These are phyloP conservation scores for Trileptium ribeirensis DNA, from an alignment of 2,888 invertebrate genomes.

Conservation along the genomic window DNA sequence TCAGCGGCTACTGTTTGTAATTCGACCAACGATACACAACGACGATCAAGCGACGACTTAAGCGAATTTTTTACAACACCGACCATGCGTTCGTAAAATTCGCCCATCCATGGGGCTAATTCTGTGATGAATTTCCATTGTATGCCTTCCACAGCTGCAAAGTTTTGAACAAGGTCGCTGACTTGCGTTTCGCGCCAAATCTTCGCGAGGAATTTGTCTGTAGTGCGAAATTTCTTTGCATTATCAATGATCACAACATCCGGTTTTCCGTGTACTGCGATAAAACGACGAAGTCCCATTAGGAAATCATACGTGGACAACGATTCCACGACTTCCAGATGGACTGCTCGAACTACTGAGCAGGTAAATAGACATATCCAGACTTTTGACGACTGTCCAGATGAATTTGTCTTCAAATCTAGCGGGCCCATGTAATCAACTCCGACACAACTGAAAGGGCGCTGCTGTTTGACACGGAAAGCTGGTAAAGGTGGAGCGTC, in stretches of 20 bases:
- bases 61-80: conserved; percentile 12
- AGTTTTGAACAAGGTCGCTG: conserved; percentile 10
- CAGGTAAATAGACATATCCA: conserved; percentile 52
- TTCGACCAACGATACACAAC: background rate
- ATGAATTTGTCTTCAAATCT: conserved; percentile 34
- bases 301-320: conserved; percentile 46
- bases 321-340: conserved; percentile 49
- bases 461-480: background rate
- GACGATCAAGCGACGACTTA: background rate
- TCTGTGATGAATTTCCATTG: conserved; percentile 17
- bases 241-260: conserved; percentile 50
- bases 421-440: conserved; percentile 52
- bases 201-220: conserved; percentile 43
- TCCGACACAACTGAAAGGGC: conserved; percentile 37
- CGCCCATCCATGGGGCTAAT: conserved; percentile 9
- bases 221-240: conserved; percentile 51
- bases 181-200: conserved; percentile 21
- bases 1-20: background rate
- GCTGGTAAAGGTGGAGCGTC: background rate
- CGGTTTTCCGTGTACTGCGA: conserved; percentile 47
- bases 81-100: conserved; percentile 22
- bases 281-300: conserved; percentile 45
- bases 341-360: conserved; percentile 49
- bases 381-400: conserved; percentile 36
- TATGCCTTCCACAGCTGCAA: background rate